These are phyloP conservation scores for Belgica antarctica DNA, from an alignment of 2,888 invertebrate species.

Conservation along the genomic window DNA sequence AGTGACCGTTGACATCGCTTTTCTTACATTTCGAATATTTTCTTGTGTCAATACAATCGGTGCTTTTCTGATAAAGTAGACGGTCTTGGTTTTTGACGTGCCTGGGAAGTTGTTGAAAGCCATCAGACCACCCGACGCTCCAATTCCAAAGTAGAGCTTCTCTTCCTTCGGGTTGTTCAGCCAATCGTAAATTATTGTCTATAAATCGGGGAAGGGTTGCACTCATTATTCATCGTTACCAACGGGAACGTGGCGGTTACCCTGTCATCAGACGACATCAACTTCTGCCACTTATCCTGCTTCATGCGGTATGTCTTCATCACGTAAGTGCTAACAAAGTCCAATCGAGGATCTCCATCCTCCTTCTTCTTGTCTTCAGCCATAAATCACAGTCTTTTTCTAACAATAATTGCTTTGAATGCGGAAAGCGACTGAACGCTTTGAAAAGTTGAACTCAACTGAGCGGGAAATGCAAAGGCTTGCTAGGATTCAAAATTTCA, in stretches of 20 bases:
- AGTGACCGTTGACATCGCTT: too few species aligned
- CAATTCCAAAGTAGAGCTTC: neutral
- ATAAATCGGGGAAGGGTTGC: neutral
- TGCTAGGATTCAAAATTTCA: neutral
- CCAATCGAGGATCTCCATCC: slow-evolving; percentile 68
- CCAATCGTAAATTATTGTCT: slow-evolving; percentile 29
- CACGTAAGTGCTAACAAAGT: slow-evolving; percentile 75
- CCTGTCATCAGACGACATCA: slow-evolving; percentile 70
- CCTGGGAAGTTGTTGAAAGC: slow-evolving; percentile 58
- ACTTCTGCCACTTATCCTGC: slow-evolving; percentile 83
- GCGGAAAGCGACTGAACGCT: neutral
- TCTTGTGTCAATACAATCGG: slow-evolving; percentile 62
- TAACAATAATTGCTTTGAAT: neutral
- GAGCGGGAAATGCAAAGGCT: neutral
- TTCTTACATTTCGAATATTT: slow-evolving; percentile 57
- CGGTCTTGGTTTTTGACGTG: slow-evolving; percentile 63
- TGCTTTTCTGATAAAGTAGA: slow-evolving; percentile 73
- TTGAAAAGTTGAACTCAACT: neutral
- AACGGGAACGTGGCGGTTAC: slow-evolving; percentile 53
- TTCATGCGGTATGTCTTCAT: slow-evolving; percentile 74
- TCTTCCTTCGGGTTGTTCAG: slow-evolving; percentile 29
- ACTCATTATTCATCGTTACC: slow-evolving; percentile 10
- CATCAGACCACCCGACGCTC: slow-evolving; percentile 23
- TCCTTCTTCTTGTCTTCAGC: slow-evolving; percentile 48
- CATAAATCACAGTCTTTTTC: neutral